A percentile compares a stretch with the other conserved stretches of the same genome.
These are phyloP conservation scores for Poeciliopsis turrubarensis DNA, from an alignment of 2,113 vertebrate genomes.

Conservation along the genomic window DNA sequence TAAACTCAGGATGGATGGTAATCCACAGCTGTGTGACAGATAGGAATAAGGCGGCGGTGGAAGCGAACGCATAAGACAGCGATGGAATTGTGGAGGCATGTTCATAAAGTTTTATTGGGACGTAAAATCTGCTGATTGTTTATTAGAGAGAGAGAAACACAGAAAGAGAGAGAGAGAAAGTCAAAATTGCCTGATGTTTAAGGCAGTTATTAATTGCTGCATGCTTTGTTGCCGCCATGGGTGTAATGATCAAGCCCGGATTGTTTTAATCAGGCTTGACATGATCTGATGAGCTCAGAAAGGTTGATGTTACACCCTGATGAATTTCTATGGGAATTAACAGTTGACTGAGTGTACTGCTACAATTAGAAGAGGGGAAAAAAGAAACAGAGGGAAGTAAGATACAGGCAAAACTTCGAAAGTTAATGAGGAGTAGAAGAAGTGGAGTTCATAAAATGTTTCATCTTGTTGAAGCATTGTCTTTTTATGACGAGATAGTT, in stretches of 20 bases:
- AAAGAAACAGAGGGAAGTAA: slow-evolving; percentile 5
- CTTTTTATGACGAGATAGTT: too few species aligned
- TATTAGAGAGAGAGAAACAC: slow-evolving; percentile 32
- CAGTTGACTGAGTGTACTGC: slow-evolving; percentile 4
- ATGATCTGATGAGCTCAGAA: slow-evolving; percentile 44
- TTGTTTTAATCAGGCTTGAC: slow-evolving; percentile 59
- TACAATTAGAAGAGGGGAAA: neutral
- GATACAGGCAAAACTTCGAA: neutral
- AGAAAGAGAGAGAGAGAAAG: neutral
- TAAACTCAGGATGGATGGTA: neutral
- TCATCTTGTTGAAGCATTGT: too few species aligned
- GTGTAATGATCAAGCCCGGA: slow-evolving; percentile 56
- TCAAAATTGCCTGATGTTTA: slow-evolving; percentile 36
- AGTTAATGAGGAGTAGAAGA: neutral
- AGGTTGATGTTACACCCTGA: slow-evolving; percentile 34
- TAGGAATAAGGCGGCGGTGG: neutral
- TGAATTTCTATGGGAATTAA: slow-evolving; percentile 17
- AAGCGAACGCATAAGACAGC: slow-evolving; percentile 32
- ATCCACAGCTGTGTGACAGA: slow-evolving; percentile 8
- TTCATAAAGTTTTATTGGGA: slow-evolving; percentile 61
- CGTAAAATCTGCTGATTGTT: slow-evolving; percentile 67
- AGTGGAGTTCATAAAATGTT: too few species aligned
- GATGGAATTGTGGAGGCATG: slow-evolving; percentile 17
- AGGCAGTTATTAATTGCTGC: slow-evolving; percentile 56
- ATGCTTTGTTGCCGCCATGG: slow-evolving; percentile 41